Conservation (phyloP, 2,888 invertebrate genomes). For the Hemaris fuciformis region DNA sequence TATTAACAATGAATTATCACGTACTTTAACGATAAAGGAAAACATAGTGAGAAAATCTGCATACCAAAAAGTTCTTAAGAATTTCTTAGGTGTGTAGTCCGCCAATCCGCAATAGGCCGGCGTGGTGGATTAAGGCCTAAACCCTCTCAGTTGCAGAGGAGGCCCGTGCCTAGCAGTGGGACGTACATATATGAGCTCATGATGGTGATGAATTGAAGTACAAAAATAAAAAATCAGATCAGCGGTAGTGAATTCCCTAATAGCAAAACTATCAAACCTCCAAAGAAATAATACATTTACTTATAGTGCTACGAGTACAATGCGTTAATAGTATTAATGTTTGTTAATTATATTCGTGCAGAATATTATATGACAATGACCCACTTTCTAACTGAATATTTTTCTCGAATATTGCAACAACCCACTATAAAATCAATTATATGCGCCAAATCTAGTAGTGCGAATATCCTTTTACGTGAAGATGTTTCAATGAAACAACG, state of each 20-base stretch:
- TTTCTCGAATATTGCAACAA: constrained; percentile 34
- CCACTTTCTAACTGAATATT: constrained; percentile 56
- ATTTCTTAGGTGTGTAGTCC: too few relatives aligned
- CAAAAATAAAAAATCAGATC: neutral
- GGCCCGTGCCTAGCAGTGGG: too few relatives aligned
- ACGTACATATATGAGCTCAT: too few relatives aligned
- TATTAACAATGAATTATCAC: too few relatives aligned
- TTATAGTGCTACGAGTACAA: neutral
- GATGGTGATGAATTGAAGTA: neutral
- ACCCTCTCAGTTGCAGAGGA: too few relatives aligned
- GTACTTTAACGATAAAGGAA: too few relatives aligned
- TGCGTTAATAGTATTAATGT: neutral
- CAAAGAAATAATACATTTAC: neutral
- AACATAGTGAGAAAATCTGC: too few relatives aligned
- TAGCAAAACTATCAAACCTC: neutral
- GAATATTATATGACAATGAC: constrained; percentile 50
- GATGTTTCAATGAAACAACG: constrained; percentile 11
- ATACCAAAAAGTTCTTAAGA: too few relatives aligned
- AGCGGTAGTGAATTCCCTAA: neutral
- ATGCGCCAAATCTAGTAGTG: constrained; percentile 15
- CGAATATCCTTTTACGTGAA: constrained; percentile 13
- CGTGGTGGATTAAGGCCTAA: too few relatives aligned
- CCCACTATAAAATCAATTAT: constrained; percentile 16
- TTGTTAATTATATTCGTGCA: constrained; percentile 2
- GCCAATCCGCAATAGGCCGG: too few relatives aligned